A percentile compares a stretch with the other conserved stretches of the same genome.
Evolutionary conservation across 2,888 invertebrate species (phyloP).

Genomic region (Ochlodes sylvanus): DNA sequence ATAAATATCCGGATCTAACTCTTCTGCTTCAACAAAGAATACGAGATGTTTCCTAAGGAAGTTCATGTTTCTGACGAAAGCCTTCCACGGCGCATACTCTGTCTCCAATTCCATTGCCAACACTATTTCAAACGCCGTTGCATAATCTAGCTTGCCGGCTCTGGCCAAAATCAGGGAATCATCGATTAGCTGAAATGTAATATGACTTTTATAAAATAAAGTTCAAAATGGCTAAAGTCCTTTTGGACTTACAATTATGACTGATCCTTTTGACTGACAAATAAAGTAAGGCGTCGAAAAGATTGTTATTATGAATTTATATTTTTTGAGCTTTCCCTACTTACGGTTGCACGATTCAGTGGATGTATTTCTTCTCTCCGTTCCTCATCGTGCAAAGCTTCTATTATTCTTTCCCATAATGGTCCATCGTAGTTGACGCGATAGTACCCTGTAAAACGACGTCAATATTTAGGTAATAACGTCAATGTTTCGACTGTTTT

Average conservation of each 20-base stretch:
- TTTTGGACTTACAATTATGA: too few relatives aligned
- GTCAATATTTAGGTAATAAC: not conserved
- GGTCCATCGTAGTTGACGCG: slow-evolving; percentile 88
- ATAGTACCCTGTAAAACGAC: slow-evolving; percentile 80
- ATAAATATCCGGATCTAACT: slow-evolving; percentile 70
- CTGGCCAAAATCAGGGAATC: slow-evolving; percentile 90
- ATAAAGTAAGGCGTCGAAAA: too few relatives aligned
- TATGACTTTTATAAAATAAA: slow-evolving; percentile 1
- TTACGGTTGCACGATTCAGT: slow-evolving; percentile 87
- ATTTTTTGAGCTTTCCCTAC: slow-evolving; percentile 36
- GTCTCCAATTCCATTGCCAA: slow-evolving; percentile 88
- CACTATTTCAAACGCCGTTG: slow-evolving; percentile 87
- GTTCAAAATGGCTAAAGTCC: too few relatives aligned
- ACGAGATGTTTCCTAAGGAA: slow-evolving; percentile 67
- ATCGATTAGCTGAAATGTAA: slow-evolving; percentile 87
- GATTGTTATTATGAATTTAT: too few relatives aligned
- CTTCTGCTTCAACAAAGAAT: slow-evolving; percentile 60
- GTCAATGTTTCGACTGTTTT: too few relatives aligned
- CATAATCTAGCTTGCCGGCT: slow-evolving; percentile 86
- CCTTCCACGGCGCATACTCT: slow-evolving; percentile 91
- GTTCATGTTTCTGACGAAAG: slow-evolving; percentile 75
- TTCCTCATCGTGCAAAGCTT: slow-evolving; percentile 82
- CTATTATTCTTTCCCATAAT: slow-evolving; percentile 87
- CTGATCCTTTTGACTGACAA: too few relatives aligned
- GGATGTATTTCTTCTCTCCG: slow-evolving; percentile 85